These are phyloP conservation scores for Leuciscus idus DNA, from an alignment of 2,113 vertebrate genomes.

Conservation along the genomic window DNA sequence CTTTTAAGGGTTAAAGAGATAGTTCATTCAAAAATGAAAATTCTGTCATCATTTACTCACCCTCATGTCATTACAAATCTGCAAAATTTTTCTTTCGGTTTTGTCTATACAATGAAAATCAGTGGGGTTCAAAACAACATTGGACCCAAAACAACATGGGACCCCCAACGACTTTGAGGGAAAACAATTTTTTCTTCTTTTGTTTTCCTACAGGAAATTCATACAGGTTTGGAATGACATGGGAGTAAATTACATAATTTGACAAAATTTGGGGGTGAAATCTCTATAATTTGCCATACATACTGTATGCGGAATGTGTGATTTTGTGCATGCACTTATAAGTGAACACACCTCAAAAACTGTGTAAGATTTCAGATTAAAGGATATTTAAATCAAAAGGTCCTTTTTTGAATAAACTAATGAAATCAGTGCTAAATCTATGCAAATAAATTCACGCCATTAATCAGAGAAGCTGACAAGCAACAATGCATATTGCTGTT, in stretches of 20 bases:
- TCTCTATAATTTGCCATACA: not conserved
- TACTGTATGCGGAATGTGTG: not conserved
- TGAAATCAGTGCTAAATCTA: constrained; percentile 93
- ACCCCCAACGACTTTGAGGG: not conserved
- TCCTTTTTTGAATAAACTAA: constrained; percentile 82
- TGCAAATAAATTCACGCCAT: constrained; percentile 97
- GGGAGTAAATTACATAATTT: not conserved
- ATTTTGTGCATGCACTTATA: not conserved
- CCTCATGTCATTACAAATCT: no score
- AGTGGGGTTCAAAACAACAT: not conserved
- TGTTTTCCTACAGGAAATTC: not conserved
- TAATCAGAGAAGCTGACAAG: constrained; percentile 96
- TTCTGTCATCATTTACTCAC: not conserved
- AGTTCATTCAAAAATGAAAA: no score
- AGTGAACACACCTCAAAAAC: constrained; percentile 3
- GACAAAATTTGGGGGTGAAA: not conserved
- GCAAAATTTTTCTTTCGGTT: no score
- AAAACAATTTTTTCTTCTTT: not conserved
- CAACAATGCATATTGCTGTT: constrained; percentile 92
- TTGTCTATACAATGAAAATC: not conserved
- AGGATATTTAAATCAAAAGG: constrained; percentile 13
- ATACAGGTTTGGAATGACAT: not conserved
- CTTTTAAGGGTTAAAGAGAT: no score
- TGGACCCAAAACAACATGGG: not conserved
- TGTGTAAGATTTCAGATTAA: not conserved